Percentiles rank a stretch among this genome's conserved stretches.
phyloP scores from a whole-genome alignment of 2,888 invertebrate genomes.

The Spisula solida region DNA sequence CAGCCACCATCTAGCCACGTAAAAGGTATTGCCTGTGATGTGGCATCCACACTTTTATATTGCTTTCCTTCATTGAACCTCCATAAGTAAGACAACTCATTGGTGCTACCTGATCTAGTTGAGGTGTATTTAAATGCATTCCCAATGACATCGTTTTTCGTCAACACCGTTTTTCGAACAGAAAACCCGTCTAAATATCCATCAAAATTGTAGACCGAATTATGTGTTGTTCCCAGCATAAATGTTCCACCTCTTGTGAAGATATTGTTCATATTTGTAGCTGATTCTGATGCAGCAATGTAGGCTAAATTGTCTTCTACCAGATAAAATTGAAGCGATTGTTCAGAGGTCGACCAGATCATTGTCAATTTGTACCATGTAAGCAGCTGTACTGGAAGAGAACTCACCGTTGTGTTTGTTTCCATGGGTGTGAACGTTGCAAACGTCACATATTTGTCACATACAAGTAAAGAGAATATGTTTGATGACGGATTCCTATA shows the following conservation, averaged over 20 bases:
- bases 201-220: constrained; percentile 68
- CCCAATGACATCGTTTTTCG: constrained; percentile 59
- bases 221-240: constrained; percentile 72
- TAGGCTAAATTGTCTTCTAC: constrained; percentile 57
- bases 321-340: constrained; percentile 66
- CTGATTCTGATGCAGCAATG: constrained; percentile 31
- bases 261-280: constrained; percentile 20
- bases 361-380: constrained; percentile 78
- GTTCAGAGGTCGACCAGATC: constrained; percentile 68
- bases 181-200: constrained; percentile 77
- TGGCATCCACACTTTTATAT: constrained; percentile 56
- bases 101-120: not conserved
- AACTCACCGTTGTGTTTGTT: constrained; percentile 35
- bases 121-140: constrained; percentile 66
- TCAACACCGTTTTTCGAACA: constrained; percentile 74
- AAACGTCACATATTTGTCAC: constrained; percentile 58
- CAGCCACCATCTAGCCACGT: constrained; percentile 67
- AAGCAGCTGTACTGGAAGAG: constrained; percentile 63
- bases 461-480: constrained; percentile 67
- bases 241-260: constrained; percentile 75
- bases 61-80: constrained; percentile 73
- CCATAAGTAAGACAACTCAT: constrained; percentile 73
- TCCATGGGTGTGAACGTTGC: constrained; percentile 50
- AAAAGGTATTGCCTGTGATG: constrained; percentile 39
- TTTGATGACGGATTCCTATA: constrained; percentile 60